Base-by-base conservation (phyloP, 2,797 vertebrate genomes). In the Sebastes hubbsi region DNA sequence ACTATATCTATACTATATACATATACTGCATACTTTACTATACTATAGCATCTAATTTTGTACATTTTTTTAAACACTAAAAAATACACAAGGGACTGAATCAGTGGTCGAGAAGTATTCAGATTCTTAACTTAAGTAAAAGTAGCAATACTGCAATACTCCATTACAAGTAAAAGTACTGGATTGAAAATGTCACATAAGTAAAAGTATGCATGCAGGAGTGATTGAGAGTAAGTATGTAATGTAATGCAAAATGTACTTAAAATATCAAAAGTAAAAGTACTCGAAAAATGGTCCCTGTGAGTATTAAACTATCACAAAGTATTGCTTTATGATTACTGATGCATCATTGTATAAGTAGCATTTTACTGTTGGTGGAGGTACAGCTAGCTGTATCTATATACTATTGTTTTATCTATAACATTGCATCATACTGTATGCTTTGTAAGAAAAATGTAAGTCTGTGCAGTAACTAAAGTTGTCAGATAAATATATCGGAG, bases 401-500 rank as follows among this genome's bases (percentile, higher is more conserved):
- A 27, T 34, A 25, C 49, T 22, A 1, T 65, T 68, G 22, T 30
- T 69, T 52, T 10, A 52, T 49, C 27, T 34, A 49, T 6, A 75
- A 59, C 20, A 58, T 18, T 46, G 5, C 34, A 32, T 56, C 8
- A n/a, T 14, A 38, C 0, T 38, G 36, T 38, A 42, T 16, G 38
- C 38, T 16, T 42, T 42, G 38, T 16, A 42, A 0, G 38, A 42
- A 42, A 42, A 16, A 42, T 42, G 0, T 3, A 42, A 42, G 38
- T 42, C 38, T 0, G 0, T 16, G 14, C 6, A 0, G 8, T 24
- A 30, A 24, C 25, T 6, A 32, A 55, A 55, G 16, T 16, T 38
- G 29, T 36, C 34, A 79, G 59, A 62, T 61, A 58, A 34, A 65
- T 32, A 30, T 4, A 8, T 7, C 14, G 5, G 8, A 55, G 29